Conservation (phyloP, 2,113 vertebrate genomes). For the Sylvietta virens region DNA sequence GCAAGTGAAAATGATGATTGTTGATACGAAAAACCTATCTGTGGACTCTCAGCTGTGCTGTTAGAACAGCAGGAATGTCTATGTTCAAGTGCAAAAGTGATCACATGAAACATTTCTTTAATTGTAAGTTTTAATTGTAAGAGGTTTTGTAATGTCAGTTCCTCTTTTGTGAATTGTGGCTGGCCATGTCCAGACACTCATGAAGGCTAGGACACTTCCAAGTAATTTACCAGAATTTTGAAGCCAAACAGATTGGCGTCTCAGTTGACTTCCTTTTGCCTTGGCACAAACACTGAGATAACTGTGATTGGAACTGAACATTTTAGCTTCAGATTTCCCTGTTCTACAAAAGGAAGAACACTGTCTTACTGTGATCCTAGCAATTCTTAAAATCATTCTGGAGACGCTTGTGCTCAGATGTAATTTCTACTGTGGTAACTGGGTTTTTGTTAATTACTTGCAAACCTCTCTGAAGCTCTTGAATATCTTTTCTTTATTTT, state of each 20-base stretch:
- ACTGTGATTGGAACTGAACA: neutral
- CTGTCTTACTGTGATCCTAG: neutral
- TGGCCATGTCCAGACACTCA: neutral
- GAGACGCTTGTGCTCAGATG: neutral
- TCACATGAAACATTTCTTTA: neutral
- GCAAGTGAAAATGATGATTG: neutral
- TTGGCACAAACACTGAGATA: neutral
- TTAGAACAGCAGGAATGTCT: neutral
- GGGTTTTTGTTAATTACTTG: neutral
- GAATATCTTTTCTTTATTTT: neutral
- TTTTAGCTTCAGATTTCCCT: neutral
- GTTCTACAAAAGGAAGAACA: neutral
- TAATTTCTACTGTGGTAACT: neutral
- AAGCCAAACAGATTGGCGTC: neutral
- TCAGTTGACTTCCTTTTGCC: neutral
- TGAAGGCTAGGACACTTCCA: neutral
- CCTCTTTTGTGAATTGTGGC: neutral
- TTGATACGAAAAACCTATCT: neutral
- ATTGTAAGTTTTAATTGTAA: neutral
- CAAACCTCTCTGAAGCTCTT: neutral
- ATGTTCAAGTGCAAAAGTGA: neutral
- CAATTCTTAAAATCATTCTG: neutral
- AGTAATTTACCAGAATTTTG: neutral
- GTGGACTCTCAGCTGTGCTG: neutral
- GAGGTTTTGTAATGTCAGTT: neutral